phyloP scores from a whole-genome alignment of 2,888 invertebrate genomes.

The Elegia similella region DNA sequence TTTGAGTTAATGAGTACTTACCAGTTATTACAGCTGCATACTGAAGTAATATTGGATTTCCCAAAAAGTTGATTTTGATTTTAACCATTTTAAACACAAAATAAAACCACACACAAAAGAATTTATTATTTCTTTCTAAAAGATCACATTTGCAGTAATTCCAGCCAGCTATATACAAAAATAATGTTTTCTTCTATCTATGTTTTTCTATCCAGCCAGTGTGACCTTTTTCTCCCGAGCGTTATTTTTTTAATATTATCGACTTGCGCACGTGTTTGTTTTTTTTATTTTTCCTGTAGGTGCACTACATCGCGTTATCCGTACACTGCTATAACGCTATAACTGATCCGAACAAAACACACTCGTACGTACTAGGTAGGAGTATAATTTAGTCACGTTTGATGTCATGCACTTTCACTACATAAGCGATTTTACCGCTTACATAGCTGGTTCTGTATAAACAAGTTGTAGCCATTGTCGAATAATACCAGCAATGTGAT shows the following conservation, averaged over 20 bases:
- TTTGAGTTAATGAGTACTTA: too few relatives aligned
- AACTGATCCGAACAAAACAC: neutral
- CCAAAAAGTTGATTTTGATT: neutral
- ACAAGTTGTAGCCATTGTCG: neutral
- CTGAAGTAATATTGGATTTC: slow-evolving; percentile 6
- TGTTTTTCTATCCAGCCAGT: neutral
- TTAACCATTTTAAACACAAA: neutral
- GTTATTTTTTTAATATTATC: too few relatives aligned
- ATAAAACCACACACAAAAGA: neutral
- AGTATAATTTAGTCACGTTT: neutral
- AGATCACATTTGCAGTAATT: neutral
- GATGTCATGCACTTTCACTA: neutral
- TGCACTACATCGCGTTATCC: neutral
- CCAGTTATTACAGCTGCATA: slow-evolving; percentile 16
- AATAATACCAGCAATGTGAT: neutral
- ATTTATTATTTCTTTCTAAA: neutral
- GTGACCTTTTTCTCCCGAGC: neutral
- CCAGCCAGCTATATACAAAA: neutral
- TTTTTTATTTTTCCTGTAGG: neutral
- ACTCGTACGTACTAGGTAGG: neutral
- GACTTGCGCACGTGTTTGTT: neutral
- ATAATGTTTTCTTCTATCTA: neutral
- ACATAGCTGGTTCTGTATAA: neutral
- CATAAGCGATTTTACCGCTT: neutral
- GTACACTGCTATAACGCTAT: neutral